Evolutionary conservation across 1,140 invertebrate species (phyloP), one percentile per base, ranked within the genome.

Genomic region (Leptinotarsa texana): DNA sequence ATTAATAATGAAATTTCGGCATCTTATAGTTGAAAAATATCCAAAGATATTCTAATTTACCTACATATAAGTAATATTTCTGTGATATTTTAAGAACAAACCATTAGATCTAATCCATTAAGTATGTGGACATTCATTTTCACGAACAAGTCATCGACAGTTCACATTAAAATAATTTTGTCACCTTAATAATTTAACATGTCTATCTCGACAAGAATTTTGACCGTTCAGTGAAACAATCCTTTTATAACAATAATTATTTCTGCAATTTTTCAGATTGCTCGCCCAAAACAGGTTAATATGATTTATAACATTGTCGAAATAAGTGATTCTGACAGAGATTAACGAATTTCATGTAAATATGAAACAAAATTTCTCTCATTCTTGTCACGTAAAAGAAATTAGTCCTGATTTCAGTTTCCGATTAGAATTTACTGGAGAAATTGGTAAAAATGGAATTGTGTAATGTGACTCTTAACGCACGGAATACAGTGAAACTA

Each of bases 331-430:
- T 57, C 51, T 57, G 51, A 57, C 51, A 57, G n/a, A 57, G 51
- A 57, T 57, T 57, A n/a, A n/a, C 4, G 15, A 15, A 18, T 57
- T 8, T 6, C 51, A 15, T 17, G 51, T 17, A 57, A 8, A 57
- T 57, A 57, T 57, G 51, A 57, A 4, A 57, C 51, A 18, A 18
- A 57, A 17, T 57, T 57, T 57, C 51, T 15, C 51, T 18, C 51
- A 57, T 57, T 57, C 51, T 57, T 18, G n/a, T 57, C 51, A 57
- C 51, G 51, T 57, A 57, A 57, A 57, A 57, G 51, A 57, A 57
- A 57, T 57, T 57, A 57, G 51, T 57, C 3, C n/a, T 3, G 51
- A 57, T 57, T 57, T 57, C 51, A 57, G n/a, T 57, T n/a, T 13
- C 17, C n/a, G 51, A 57, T 57, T 17, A 18, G 51, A 15, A 18